phyloP scores from a whole-genome alignment of 1,140 invertebrate genomes.

The Capitella teleta region DNA sequence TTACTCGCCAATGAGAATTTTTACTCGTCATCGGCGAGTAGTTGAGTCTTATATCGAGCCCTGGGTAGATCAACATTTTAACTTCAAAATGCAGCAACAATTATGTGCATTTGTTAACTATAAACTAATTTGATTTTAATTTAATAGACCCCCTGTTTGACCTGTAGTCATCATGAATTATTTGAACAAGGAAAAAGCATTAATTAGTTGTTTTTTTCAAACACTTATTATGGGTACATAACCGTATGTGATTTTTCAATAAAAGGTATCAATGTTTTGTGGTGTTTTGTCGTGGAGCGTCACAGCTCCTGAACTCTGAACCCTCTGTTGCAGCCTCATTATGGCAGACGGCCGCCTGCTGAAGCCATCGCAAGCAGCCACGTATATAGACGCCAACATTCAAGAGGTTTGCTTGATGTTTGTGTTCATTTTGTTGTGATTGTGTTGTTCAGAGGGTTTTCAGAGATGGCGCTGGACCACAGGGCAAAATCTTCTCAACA shows the following conservation, averaged over 20 bases:
- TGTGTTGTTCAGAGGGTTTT: conserved; percentile 6
- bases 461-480: conserved; percentile 7
- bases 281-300: neutral
- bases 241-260: neutral
- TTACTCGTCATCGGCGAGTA: too few species aligned
- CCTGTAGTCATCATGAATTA: too few species aligned
- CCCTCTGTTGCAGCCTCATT: conserved; percentile 4
- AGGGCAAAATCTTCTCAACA: conserved; percentile 13
- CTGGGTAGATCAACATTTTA: too few species aligned
- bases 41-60: too few species aligned
- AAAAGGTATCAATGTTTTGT: neutral
- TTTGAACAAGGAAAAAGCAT: neutral
- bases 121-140: too few species aligned
- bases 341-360: conserved; percentile 14
- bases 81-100: too few species aligned
- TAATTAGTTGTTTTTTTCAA: neutral
- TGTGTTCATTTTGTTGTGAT: too few species aligned
- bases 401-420: neutral
- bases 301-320: neutral
- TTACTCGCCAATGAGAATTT: too few species aligned
- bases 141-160: too few species aligned
- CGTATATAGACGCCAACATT: conserved; percentile 11
- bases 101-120: too few species aligned
- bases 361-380: conserved; percentile 12
- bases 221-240: neutral